Base-by-base conservation (phyloP, 2,113 vertebrate genomes). In the Salminus brasiliensis region DNA sequence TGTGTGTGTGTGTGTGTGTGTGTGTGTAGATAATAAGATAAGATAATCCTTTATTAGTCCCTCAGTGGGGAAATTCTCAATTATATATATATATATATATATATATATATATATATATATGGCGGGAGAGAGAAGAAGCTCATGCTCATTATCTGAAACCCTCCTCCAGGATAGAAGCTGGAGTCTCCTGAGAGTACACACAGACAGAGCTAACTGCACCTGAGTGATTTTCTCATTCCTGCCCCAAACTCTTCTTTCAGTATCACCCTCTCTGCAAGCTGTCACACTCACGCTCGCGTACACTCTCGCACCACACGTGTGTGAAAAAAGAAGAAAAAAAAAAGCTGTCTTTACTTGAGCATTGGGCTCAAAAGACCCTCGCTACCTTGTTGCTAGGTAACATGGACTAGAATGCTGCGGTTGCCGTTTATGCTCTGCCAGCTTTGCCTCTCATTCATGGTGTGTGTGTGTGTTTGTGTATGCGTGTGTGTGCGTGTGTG, bases 351-450 rank as follows among this genome's bases (percentile, higher is more conserved):
- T 88, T 90, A 86, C 89, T 87, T 73, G 72, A 89, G 87, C 86
- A 84, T 88, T 89, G 86, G 86, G 90, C 87, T 91, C 83, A 86
- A 90, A 88, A 86, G 89, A 90, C 87, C 90, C 86, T 80, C 76
- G 29, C 77, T 78, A 81, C 75, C 87, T 85, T 93, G 93, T 94
- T 94, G 93, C 93, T 94, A 94, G 93, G 93, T 92, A 90, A 94
- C 93, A 81, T 83, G 87, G 68, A 85, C 82, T 87, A 88, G 90
- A 92, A 92, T 90, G 90, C 90, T 87, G 88, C 80, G 63, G 84
- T 92, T 93, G 74, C 76, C 88, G 90, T 91, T 92, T 87, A 91
- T 87, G 88, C 85, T 91, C 34, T 63, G 27, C 32, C 53, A 74
- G 78, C 65, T 76, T 74, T 65, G 69, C 85, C 77, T 82, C 81